A percentile compares a stretch with the other conserved stretches of the same genome.
Conservation (phyloP, 2,888 invertebrate genomes). For the Crioceris asparagi region DNA sequence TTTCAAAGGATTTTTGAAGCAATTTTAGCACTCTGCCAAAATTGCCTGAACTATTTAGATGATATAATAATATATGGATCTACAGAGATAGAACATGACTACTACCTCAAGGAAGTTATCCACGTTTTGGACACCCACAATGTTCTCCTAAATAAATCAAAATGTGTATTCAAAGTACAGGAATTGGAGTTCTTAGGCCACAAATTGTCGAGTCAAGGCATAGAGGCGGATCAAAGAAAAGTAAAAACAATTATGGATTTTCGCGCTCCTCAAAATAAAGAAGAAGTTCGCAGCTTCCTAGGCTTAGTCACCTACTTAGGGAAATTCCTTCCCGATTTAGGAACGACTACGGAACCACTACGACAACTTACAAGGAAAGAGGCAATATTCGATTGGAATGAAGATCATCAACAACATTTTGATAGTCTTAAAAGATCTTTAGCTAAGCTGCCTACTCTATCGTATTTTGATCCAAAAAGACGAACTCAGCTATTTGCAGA, state of each 20-base stretch:
- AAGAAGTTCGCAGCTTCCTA: conserved; percentile 18
- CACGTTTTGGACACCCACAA: conserved; percentile 10
- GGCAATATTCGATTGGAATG: conserved; percentile 12
- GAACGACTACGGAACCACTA: conserved; percentile 11
- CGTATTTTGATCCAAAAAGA: conserved; percentile 17
- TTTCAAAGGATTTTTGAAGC: conserved; percentile 25
- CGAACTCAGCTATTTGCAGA: conserved; percentile 21
- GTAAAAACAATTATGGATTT: conserved; percentile 12
- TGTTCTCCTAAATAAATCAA: conserved; percentile 13
- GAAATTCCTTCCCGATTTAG: conserved; percentile 16
- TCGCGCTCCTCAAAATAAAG: conserved; percentile 18
- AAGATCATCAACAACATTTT: conserved; percentile 14
- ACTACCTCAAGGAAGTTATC: conserved; percentile 9
- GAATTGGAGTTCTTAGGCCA: conserved; percentile 12
- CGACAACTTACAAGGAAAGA: conserved; percentile 11
- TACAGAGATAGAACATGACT: conserved; percentile 19
- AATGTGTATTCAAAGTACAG: conserved; percentile 13
- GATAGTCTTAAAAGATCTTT: conserved; percentile 12
- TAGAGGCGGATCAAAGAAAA: conserved; percentile 16
- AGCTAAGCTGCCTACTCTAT: conserved; percentile 13
- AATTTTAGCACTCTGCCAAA: conserved; percentile 22
- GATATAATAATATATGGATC: conserved; percentile 25
- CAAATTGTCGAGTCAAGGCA: conserved; percentile 28
- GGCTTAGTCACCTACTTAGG: conserved; percentile 16
- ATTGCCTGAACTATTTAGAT: conserved; percentile 24